A percentile compares a stretch with the other conserved stretches of the same genome.
Evolutionary conservation across 2,797 vertebrate genomes (phyloP).

Genomic region (Malurus leucopterus): DNA sequence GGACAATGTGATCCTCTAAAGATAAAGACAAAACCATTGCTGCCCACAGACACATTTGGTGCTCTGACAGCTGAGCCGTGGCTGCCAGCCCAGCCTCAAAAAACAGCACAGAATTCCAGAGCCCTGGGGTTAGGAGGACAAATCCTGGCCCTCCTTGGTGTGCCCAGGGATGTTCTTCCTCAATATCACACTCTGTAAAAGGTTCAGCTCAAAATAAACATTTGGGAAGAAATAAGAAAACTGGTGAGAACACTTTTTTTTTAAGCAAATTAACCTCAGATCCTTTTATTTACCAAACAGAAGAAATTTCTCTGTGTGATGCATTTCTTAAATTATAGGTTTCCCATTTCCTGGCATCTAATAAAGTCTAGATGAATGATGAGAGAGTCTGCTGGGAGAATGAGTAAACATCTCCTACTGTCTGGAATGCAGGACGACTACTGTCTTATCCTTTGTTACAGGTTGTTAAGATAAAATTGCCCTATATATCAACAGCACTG

Average conservation of each 20-base stretch:
- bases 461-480: slow-evolving; percentile 68
- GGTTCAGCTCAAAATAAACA: background rate
- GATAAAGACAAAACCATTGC: background rate
- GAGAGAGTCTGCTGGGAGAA: slow-evolving; percentile 59
- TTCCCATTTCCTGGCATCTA: slow-evolving; percentile 59
- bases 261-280: background rate
- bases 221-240: background rate
- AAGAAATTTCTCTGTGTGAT: slow-evolving; percentile 31
- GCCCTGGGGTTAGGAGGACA: background rate
- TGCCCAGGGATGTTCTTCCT: background rate
- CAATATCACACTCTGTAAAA: background rate
- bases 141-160: background rate
- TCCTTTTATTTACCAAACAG: slow-evolving; percentile 39
- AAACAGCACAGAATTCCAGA: background rate
- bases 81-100: background rate
- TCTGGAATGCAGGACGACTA: slow-evolving; percentile 55
- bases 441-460: slow-evolving; percentile 67
- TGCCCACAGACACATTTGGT: background rate
- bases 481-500: slow-evolving; percentile 64
- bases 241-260: background rate
- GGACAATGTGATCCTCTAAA: background rate
- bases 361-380: slow-evolving; percentile 63
- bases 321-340: slow-evolving; percentile 60
- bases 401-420: slow-evolving; percentile 66
- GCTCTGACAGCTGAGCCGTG: background rate